Conservation (phyloP, 2,888 invertebrate genomes). For the Eupithecia tripunctaria region DNA sequence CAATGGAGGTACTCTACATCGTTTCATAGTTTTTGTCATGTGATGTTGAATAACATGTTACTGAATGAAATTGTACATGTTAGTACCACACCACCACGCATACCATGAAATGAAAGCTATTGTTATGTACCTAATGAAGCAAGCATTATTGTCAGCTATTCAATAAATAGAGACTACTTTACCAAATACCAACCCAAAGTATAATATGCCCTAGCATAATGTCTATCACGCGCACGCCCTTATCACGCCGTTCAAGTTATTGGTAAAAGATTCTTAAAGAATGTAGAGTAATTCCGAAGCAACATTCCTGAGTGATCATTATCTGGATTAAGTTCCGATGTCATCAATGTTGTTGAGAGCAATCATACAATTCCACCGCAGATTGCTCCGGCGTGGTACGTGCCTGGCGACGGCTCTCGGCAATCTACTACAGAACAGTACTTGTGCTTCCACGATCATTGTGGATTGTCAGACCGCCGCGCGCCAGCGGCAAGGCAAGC, state of each 20-base stretch:
- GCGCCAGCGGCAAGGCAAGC: too few species aligned
- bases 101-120: not conserved
- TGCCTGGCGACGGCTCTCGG: slow-evolving; percentile 16
- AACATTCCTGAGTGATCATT: not conserved
- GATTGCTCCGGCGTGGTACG: slow-evolving; percentile 20
- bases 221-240: not conserved
- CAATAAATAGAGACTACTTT: not conserved
- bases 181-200: not conserved
- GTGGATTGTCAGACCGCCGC: slow-evolving; percentile 24
- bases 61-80: not conserved
- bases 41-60: slow-evolving; percentile 13
- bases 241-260: not conserved
- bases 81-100: not conserved
- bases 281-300: slow-evolving; percentile 1
- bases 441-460: slow-evolving; percentile 5
- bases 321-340: not conserved
- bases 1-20: slow-evolving; percentile 21
- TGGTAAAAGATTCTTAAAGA: not conserved
- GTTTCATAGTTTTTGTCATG: slow-evolving; percentile 7
- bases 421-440: not conserved
- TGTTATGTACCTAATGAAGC: too few species aligned
- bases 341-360: slow-evolving; percentile 15
- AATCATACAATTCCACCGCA: slow-evolving; percentile 20
- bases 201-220: not conserved
- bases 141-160: not conserved